Evolutionary conservation across 1,140 invertebrate species (phyloP).

Genomic region (Drosophila ambigua): DNA sequence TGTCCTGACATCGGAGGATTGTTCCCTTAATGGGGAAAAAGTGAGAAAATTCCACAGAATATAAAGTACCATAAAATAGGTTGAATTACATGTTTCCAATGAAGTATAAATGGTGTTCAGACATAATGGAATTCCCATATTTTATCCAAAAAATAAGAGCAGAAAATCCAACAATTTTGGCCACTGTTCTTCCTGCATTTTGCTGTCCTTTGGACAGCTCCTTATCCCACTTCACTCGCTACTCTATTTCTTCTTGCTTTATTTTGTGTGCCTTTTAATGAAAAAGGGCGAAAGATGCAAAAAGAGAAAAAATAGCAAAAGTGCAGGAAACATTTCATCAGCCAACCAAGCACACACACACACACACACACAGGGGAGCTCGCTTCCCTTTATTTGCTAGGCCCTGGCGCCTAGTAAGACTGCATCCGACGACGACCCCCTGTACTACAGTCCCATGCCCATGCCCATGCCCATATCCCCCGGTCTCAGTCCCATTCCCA

Average conservation of each 20-base stretch:
- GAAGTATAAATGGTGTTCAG: too few relatives aligned
- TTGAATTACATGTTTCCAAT: too few relatives aligned
- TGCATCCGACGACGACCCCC: too few relatives aligned
- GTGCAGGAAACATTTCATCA: conserved; percentile 80
- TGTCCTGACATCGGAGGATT: too few relatives aligned
- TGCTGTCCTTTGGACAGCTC: background rate
- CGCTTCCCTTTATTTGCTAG: background rate
- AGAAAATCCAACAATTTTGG: background rate
- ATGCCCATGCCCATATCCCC: background rate
- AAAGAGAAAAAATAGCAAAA: conserved; percentile 61
- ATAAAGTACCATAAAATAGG: too few relatives aligned
- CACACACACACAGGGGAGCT: conserved; percentile 11
- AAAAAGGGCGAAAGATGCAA: conserved; percentile 62
- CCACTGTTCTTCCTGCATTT: conserved; percentile 18
- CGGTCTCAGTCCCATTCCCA: conserved; percentile 1
- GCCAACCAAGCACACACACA: conserved; percentile 34
- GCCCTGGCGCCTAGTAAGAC: background rate
- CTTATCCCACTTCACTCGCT: conserved; percentile 12
- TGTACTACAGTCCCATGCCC: too few relatives aligned
- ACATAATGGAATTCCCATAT: too few relatives aligned
- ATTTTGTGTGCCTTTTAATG: conserved; percentile 41
- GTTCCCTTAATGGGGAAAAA: too few relatives aligned
- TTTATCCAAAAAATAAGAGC: too few relatives aligned
- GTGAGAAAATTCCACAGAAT: too few relatives aligned
- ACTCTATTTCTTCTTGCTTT: conserved; percentile 12